These are phyloP conservation scores for Drosophila saltans DNA, from an alignment of 1,140 invertebrate species.

Conservation along the genomic window DNA sequence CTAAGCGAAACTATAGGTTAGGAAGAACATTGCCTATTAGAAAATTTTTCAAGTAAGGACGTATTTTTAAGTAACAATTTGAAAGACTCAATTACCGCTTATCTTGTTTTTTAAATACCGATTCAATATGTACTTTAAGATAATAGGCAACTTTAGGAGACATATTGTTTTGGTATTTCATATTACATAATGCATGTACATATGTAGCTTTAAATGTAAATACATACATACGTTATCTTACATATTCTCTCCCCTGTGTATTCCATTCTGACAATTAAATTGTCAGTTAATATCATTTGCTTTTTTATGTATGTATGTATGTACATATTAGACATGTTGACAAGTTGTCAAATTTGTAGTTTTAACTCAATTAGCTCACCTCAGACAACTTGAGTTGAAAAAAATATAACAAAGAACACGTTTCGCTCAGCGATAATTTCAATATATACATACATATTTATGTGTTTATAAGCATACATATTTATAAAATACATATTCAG, in stretches of 20 bases:
- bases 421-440: slow-evolving; percentile 18
- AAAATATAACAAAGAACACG: slow-evolving; percentile 43
- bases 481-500: not conserved
- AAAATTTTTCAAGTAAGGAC: too few relatives aligned
- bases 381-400: not conserved
- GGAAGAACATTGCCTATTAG: too few relatives aligned
- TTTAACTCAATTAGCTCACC: not conserved
- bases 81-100: too few relatives aligned
- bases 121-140: too few relatives aligned
- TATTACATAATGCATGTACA: too few relatives aligned
- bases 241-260: not conserved
- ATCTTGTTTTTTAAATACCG: too few relatives aligned
- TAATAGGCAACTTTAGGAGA: too few relatives aligned
- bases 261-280: not conserved
- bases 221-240: not conserved
- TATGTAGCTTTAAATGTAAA: too few relatives aligned
- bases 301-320: not conserved
- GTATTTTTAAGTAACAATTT: too few relatives aligned
- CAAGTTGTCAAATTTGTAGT: slow-evolving; percentile 1
- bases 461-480: not conserved
- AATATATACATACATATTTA: slow-evolving; percentile 12
- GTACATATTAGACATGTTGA: not conserved
- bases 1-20: too few relatives aligned
- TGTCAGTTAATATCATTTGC: slow-evolving; percentile 1
- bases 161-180: too few relatives aligned